Conservation (phyloP, 2,113 vertebrate species). For the Menidia beryllina region DNA sequence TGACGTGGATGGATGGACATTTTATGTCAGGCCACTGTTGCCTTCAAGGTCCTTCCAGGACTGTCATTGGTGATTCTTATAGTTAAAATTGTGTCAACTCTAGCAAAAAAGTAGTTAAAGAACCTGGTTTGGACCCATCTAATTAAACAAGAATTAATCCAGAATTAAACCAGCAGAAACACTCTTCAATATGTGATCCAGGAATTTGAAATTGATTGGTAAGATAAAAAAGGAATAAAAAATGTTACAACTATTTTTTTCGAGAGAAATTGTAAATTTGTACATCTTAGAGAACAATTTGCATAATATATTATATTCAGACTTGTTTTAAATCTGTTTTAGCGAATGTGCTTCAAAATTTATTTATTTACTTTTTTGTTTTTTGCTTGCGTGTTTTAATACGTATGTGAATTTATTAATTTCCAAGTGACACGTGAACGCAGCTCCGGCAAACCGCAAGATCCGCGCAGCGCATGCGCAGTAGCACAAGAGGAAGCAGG, state of each 20-base stretch:
- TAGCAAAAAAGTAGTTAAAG: background rate
- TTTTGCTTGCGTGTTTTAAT: background rate
- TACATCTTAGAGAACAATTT: too few relatives aligned
- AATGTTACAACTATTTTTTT: background rate
- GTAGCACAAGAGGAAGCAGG: constrained; percentile 62
- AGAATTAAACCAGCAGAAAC: too few relatives aligned
- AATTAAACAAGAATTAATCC: too few relatives aligned
- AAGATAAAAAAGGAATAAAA: background rate
- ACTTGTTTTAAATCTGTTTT: background rate
- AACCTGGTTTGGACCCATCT: too few relatives aligned
- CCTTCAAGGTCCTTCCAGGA: too few relatives aligned
- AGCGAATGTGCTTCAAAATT: background rate
- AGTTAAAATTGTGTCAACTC: background rate
- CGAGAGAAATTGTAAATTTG: background rate
- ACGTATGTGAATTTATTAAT: background rate
- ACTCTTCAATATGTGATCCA: background rate
- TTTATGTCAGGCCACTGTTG: too few relatives aligned
- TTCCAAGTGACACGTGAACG: constrained; percentile 42
- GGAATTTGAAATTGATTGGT: background rate
- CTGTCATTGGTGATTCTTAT: too few relatives aligned
- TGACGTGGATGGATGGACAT: background rate
- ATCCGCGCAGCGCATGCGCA: constrained; percentile 57
- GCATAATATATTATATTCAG: background rate
- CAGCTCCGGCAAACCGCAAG: background rate
- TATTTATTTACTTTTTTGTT: too few relatives aligned